Evolutionary conservation across 2,113 vertebrate genomes (phyloP).

Genomic region (Antennarius striatus): DNA sequence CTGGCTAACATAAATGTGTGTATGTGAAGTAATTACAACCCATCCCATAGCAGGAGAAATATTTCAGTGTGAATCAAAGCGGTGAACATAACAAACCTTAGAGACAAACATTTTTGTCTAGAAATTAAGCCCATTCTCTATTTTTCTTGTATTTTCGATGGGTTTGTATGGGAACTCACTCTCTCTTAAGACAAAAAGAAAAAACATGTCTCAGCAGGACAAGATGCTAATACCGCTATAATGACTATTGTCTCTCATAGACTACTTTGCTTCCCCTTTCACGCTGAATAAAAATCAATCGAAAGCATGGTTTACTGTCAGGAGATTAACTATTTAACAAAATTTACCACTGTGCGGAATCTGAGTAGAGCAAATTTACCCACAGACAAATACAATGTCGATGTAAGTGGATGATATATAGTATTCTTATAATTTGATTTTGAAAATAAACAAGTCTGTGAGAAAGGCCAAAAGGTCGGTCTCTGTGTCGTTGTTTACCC

Average conservation of each 20-base stretch:
- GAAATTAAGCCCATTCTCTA: no score
- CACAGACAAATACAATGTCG: neutral
- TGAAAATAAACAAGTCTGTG: neutral
- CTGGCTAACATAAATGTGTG: neutral
- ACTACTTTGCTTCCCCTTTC: slow-evolving; percentile 35
- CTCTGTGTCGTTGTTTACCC: slow-evolving; percentile 15
- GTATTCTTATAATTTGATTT: neutral
- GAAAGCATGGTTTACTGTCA: slow-evolving; percentile 24
- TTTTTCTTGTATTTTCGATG: no score
- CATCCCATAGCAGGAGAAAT: neutral
- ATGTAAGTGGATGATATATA: neutral
- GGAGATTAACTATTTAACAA: slow-evolving; percentile 45
- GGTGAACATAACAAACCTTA: neutral
- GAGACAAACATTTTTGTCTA: neutral
- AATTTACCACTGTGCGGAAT: slow-evolving; percentile 6
- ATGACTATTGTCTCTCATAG: slow-evolving; percentile 43
- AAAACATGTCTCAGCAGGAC: slow-evolving; percentile 33
- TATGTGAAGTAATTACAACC: neutral
- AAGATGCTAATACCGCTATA: slow-evolving; percentile 40
- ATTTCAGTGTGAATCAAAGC: neutral
- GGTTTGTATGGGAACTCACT: slow-evolving; percentile 5
- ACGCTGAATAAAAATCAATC: slow-evolving; percentile 31
- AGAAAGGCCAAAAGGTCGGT: neutral
- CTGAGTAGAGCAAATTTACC: neutral
- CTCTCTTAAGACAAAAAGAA: slow-evolving; percentile 30